phyloP scores from a whole-genome alignment of 1,140 invertebrate genomes.

The Neuroterus valhalla region DNA sequence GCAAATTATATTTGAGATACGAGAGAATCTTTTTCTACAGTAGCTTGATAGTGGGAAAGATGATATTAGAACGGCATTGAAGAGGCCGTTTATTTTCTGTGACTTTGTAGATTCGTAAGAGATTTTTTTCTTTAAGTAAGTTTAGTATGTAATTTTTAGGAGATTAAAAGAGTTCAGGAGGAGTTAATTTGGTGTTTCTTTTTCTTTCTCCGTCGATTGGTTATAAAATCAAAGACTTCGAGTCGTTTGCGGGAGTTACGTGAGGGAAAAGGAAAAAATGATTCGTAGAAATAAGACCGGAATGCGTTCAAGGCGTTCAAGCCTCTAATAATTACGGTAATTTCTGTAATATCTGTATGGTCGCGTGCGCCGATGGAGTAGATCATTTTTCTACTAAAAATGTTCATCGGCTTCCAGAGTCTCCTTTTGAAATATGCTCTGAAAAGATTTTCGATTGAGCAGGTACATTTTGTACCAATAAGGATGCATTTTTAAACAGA shows the following conservation, averaged over 20 bases:
- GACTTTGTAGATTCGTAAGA: conserved; percentile 17
- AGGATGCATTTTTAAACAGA: no score
- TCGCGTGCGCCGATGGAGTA: conserved; percentile 9
- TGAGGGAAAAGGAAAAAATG: conserved; percentile 38
- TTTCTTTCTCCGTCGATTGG: background rate
- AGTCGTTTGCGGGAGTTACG: conserved; percentile 1
- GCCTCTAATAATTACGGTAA: conserved; percentile 23
- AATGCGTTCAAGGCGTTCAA: conserved; percentile 52
- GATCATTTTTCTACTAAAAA: background rate
- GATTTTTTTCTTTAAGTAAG: conserved; percentile 4
- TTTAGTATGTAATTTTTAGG: conserved; percentile 11
- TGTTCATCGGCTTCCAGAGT: no score
- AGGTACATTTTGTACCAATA: no score
- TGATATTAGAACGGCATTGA: background rate
- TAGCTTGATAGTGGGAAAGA: background rate
- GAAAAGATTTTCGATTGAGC: no score
- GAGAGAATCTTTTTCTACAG: conserved; percentile 3
- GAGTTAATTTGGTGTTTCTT: background rate
- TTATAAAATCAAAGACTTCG: conserved; percentile 4
- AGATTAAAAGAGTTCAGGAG: background rate
- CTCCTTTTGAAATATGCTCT: no score
- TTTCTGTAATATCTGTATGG: conserved; percentile 16
- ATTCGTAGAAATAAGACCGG: conserved; percentile 48
- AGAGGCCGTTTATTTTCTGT: conserved; percentile 16
- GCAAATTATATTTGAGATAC: conserved; percentile 5